Percentiles rank a stretch among this genome's conserved stretches.
Conservation (phyloP, 2,113 vertebrate genomes). For the Alosa alosa region DNA sequence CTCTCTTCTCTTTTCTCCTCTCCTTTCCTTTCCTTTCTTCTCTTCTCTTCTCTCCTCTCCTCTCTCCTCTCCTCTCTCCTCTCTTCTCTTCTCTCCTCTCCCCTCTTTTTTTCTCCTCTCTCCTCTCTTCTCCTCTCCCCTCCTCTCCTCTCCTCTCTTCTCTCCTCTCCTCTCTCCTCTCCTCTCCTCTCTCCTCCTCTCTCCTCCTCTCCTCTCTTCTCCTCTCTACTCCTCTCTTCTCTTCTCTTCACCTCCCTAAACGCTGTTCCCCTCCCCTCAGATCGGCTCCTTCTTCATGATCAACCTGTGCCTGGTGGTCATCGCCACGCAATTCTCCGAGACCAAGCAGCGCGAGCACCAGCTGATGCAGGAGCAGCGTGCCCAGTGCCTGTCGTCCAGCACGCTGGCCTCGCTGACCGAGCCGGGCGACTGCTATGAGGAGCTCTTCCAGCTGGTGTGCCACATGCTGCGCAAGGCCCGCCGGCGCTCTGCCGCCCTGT, state of each 20-base stretch:
- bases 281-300: constrained; percentile 89
- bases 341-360: constrained; percentile 98
- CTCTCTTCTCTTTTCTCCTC: no score
- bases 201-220: background rate
- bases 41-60: no score
- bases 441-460: constrained; percentile 95
- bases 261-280: constrained; percentile 53
- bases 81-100: background rate
- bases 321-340: constrained; percentile 97
- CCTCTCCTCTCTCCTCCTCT: background rate
- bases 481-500: constrained; percentile 85
- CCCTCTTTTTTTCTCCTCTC: no score
- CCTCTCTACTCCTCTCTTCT: background rate
- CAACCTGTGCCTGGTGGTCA: constrained; percentile 98
- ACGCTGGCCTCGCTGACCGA: constrained; percentile 93
- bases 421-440: constrained; percentile 95
- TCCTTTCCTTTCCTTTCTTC: background rate
- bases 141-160: background rate
- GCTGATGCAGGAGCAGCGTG: constrained; percentile 97
- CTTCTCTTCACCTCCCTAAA: background rate
- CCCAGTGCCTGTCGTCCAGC: constrained; percentile 91
- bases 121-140: no score
- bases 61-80: background rate
- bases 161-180: background rate
- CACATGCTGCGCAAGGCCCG: constrained; percentile 94